Evolutionary conservation across 35 echinoderm and acorn worm genomes (phyloP).

Genomic region (Heliocidaris tuberculata): DNA sequence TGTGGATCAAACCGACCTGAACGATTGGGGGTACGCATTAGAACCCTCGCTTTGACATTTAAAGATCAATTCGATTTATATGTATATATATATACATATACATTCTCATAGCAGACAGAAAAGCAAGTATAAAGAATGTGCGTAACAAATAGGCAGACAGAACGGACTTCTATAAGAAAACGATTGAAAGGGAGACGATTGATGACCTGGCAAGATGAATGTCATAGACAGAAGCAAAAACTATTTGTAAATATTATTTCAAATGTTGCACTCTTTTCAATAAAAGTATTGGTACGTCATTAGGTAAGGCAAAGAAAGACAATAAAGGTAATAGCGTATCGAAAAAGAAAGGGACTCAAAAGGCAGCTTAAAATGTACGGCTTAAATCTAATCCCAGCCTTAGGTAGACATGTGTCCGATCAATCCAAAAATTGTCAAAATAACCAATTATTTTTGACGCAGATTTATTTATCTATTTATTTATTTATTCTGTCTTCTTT

Average conservation of each 20-base stretch:
- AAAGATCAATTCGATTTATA: constrained; percentile 5
- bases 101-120: neutral
- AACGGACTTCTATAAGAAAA: neutral
- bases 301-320: too few relatives aligned
- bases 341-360: too few relatives aligned
- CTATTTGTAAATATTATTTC: neutral
- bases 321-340: too few relatives aligned
- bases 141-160: neutral
- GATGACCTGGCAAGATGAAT: neutral
- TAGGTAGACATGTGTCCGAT: too few relatives aligned
- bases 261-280: too few relatives aligned
- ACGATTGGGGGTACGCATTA: neutral
- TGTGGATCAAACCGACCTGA: neutral
- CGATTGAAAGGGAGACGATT: neutral
- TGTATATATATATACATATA: neutral
- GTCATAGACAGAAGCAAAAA: neutral
- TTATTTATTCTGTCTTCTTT: too few relatives aligned
- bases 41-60: neutral
- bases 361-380: too few relatives aligned
- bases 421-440: too few relatives aligned
- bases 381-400: too few relatives aligned
- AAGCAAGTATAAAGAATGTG: neutral
- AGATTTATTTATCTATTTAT: too few relatives aligned
- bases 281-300: too few relatives aligned
- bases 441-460: too few relatives aligned